Base-by-base conservation (phyloP, 2,888 invertebrate genomes). In the Antheraea assamensis region DNA sequence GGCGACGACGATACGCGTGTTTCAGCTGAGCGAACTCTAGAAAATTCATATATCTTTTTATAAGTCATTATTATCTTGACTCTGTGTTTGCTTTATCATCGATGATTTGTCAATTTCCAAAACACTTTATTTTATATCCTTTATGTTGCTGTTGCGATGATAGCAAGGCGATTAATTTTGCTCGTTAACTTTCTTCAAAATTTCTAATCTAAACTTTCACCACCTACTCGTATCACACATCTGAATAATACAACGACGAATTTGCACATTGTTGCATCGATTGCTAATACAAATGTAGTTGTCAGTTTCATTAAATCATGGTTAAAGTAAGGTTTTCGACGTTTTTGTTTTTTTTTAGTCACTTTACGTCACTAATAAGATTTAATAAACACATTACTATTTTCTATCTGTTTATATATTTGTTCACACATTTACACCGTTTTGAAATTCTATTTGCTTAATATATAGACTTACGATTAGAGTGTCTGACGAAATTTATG, bases 1-100 rank as follows among this genome's bases (percentile, higher is more conserved):
- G 85, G 81, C 76, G 81, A 85, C 83, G 61, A 52, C 24, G 61
- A 71, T 70, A 52, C 21, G 49, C 73, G 72, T 55, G 5, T 30
- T 74, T 61, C 55, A 27, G 61, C 61, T 64, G 27, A 68, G 58
- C 61, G 66, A 35, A 71, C 71, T 72, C 68, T 72, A 74, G 70
- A 73, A 71, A 64, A 64, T 5, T 64, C 30, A 27, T 27, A 49
- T 73, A 31, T 74, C 68, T 49, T 74, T 74, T 71, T 71, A 68
- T 72, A 55, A 47, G 35, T 17, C 30, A 52, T 72, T 72, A 72
- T 74, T 72, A 72, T 74, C 73, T 71, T 64, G 21, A 15, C 47
- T 66, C n/a, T 73, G 66, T 73, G 68, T 17, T 71, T 64, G 8
- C 61, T 64, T 35, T 58, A 47, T 72, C 52, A 58, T 49, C 30